phyloP scores from a whole-genome alignment of 2,113 vertebrate genomes.

The Anser brachyrhynchus region DNA sequence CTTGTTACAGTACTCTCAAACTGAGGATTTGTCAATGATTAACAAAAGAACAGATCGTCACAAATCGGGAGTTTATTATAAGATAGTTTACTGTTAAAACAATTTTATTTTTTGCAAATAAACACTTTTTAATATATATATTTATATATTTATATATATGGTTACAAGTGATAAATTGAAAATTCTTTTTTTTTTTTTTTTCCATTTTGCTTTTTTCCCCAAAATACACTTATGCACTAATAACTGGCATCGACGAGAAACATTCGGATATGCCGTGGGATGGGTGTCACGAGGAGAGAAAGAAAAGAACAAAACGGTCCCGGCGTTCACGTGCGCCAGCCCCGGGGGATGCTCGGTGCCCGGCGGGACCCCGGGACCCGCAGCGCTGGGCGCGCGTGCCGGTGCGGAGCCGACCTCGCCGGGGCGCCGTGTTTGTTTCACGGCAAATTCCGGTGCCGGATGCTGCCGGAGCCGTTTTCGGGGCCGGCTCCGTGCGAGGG shows the following conservation, averaged over 20 bases:
- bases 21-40: slow-evolving; percentile 57
- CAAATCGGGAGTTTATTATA: slow-evolving; percentile 67
- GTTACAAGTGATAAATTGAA: slow-evolving; percentile 79
- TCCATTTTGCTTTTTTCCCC: slow-evolving; percentile 4
- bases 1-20: slow-evolving; percentile 57
- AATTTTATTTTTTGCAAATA: slow-evolving; percentile 77
- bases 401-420: accelerated
- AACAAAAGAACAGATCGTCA: slow-evolving; percentile 75
- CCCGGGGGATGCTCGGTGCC: neutral
- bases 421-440: accelerated
- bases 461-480: neutral
- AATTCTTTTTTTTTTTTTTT: slow-evolving; percentile 51
- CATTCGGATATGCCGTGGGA: slow-evolving; percentile 43
- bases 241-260: slow-evolving; percentile 67
- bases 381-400: neutral
- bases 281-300: slow-evolving; percentile 21
- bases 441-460: accelerated
- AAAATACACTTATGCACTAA: slow-evolving; percentile 79
- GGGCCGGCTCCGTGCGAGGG: neutral
- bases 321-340: neutral
- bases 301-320: slow-evolving; percentile 28
- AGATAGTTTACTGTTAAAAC: slow-evolving; percentile 77
- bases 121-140: slow-evolving; percentile 79
- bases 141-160: slow-evolving; percentile 81
- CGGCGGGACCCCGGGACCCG: neutral